Conservation (phyloP, 2,113 vertebrate genomes). For the Panthera uncia region DNA sequence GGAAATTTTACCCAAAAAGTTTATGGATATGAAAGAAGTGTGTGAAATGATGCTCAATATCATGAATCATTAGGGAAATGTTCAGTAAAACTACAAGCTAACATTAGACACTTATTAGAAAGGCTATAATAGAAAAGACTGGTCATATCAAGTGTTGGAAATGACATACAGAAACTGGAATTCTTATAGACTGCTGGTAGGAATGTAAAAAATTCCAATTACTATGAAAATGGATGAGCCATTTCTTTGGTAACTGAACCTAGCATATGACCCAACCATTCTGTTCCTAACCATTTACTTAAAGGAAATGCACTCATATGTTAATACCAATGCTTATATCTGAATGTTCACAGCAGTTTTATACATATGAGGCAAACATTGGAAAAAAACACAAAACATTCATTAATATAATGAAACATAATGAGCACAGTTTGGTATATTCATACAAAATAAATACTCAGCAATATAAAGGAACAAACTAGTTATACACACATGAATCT, state of each 20-base stretch:
- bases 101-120: background rate
- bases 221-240: background rate
- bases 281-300: background rate
- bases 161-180: background rate
- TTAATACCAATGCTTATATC: background rate
- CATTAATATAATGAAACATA: background rate
- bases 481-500: background rate
- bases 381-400: background rate
- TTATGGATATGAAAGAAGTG: background rate
- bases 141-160: background rate
- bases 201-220: background rate
- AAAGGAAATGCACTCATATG: background rate
- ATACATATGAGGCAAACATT: background rate
- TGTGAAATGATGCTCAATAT: background rate
- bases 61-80: background rate
- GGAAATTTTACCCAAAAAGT: background rate
- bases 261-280: fast-evolving
- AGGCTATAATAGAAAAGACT: background rate
- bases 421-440: background rate
- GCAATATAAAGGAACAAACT: background rate
- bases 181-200: background rate
- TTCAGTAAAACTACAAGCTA: background rate
- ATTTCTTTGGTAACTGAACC: background rate
- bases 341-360: background rate
- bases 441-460: background rate